Evolutionary conservation across 2,888 invertebrate genomes (phyloP).

Genomic region (Brachyopa scutellaris): DNA sequence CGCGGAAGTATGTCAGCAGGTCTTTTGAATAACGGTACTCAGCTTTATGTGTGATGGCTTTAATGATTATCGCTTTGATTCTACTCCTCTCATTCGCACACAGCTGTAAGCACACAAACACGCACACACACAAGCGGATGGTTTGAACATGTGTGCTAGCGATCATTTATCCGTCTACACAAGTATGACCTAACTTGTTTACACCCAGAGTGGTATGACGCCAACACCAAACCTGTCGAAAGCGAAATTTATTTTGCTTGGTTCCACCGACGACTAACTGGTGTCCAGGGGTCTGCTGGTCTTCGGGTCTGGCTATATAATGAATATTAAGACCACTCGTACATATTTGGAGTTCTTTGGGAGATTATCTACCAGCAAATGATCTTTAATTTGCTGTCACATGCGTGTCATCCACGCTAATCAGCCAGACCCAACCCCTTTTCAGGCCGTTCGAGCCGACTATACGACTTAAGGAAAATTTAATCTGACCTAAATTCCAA

Average conservation of each 20-base stretch:
- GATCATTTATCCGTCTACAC: conserved; percentile 36
- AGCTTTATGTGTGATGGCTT: conserved; percentile 74
- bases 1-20: conserved; percentile 83
- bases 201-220: conserved; percentile 57
- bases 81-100: conserved; percentile 50
- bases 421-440: conserved; percentile 46
- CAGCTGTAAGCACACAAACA: conserved; percentile 56
- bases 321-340: conserved; percentile 23
- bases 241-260: conserved; percentile 79
- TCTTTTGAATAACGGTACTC: conserved; percentile 82
- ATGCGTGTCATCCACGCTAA: conserved; percentile 47
- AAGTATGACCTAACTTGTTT: conserved; percentile 70
- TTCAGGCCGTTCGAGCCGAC: conserved; percentile 12
- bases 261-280: too few species aligned
- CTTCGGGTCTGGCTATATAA: conserved; percentile 63
- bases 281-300: too few species aligned
- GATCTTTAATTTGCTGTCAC: conserved; percentile 3
- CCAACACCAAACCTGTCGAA: conserved; percentile 80
- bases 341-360: conserved; percentile 58
- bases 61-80: conserved; percentile 71
- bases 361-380: conserved; percentile 34
- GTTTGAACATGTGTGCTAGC: conserved; percentile 6
- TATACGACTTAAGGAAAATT: not conserved
- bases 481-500: conserved; percentile 63
- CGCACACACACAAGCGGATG: not conserved